Evolutionary conservation across 2,888 invertebrate species (phyloP), one percentile per base, ranked within the genome.

Genomic region (Scaptomyza flava): DNA sequence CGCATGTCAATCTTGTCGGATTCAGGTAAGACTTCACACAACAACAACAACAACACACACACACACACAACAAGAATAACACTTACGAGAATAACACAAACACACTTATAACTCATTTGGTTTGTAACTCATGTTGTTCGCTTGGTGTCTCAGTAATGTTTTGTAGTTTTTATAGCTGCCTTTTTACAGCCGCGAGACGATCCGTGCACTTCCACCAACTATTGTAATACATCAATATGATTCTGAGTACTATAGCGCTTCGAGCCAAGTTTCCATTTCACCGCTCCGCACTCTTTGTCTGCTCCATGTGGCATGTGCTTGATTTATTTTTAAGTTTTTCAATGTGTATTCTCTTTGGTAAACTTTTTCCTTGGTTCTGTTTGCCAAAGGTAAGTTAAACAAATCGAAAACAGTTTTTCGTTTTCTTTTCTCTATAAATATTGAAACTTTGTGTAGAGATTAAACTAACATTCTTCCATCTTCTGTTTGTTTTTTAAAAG

Each of bases 181-280:
- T 66, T 75, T 79, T 82, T 71, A 68, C 71, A 65, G 69, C 59
- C 77, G 43, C 59, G 20, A 62, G 71, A 58, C 64, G 69, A 69
- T 63, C 61, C 57, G 31, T 63, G 66, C 59, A 68, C 72, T 87
- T 77, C 87, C 78, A 79, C 71, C 82, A 87, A 76, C 78, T 82
- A 79, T 76, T 74, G 88, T 89, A 89, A 86, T 87, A 78, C 87
- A 89, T 86, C 87, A 86, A 88, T 88, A 86, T 81, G 74, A 85
- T 83, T 85, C 88, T 89, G 79, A 79, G 82, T 31, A 43, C 77
- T 27, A 36, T 27, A 27, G 62, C 48, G 60, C 72, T 68, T 61
- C 30, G 52, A 65, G 54, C 52, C 60, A 68, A 57, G 63, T 65
- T 50, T 54, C 50, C 52, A 48, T 50, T 68, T 56, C 53, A 43